A percentile compares a stretch with the other conserved stretches of the same genome.
These are phyloP conservation scores for Crenichthys baileyi DNA, from an alignment of 2,797 vertebrate genomes.

Conservation along the genomic window DNA sequence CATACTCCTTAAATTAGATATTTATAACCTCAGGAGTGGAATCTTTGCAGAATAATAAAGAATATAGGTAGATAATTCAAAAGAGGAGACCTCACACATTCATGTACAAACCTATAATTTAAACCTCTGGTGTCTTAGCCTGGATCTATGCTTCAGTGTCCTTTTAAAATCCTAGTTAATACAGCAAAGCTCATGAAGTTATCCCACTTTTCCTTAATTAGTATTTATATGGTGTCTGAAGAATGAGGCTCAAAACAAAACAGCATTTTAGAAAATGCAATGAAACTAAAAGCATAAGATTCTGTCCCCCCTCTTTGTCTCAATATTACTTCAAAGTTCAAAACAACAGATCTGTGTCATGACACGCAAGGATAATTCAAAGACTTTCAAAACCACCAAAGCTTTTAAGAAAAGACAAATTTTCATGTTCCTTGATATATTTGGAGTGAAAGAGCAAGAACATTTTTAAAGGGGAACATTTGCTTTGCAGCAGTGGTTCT, in stretches of 20 bases:
- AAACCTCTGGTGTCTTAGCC: conserved; percentile 17
- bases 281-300: background rate
- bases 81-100: background rate
- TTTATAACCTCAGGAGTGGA: conserved; percentile 48
- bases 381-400: background rate
- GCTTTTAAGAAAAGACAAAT: background rate
- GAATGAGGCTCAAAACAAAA: background rate
- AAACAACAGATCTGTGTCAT: background rate
- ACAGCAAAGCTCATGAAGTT: background rate
- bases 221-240: conserved; percentile 19
- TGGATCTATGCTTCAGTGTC: conserved; percentile 1
- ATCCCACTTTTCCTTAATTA: background rate
- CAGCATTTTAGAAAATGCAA: background rate
- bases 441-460: background rate
- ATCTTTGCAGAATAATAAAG: conserved; percentile 26
- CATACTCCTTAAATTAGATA: conserved; percentile 47
- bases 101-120: conserved; percentile 38
- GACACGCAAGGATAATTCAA: background rate
- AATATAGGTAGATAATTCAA: conserved; percentile 29
- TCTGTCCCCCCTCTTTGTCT: background rate
- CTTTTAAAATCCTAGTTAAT: conserved; percentile 25
- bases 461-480: background rate
- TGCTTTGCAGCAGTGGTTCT: background rate
- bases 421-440: background rate
- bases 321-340: background rate